phyloP scores from a whole-genome alignment of 2,797 vertebrate species.

The Holocentrus rufus region DNA sequence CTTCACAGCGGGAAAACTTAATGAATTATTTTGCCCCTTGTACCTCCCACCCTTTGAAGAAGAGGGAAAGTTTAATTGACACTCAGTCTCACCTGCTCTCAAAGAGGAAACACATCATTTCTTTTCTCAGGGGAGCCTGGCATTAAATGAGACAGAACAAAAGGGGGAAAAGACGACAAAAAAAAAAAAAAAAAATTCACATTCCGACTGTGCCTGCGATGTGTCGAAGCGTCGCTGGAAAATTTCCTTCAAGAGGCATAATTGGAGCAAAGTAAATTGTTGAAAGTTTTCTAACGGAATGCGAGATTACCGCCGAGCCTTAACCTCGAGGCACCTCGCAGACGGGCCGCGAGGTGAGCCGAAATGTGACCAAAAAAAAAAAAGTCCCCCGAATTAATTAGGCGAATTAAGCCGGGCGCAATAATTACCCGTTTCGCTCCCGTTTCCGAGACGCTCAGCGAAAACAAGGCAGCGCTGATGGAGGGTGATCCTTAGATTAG shows the following conservation, averaged over 20 bases:
- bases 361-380: conserved; percentile 46
- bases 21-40: conserved; percentile 50
- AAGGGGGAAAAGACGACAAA: no score
- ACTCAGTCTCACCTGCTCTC: conserved; percentile 49
- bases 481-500: conserved; percentile 44
- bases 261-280: conserved; percentile 36
- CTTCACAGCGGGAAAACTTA: conserved; percentile 16
- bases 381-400: conserved; percentile 37
- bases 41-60: conserved; percentile 52
- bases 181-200: conserved; percentile 13
- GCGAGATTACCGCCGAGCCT: conserved; percentile 32
- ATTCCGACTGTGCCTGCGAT: conserved; percentile 30
- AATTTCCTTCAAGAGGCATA: conserved; percentile 32
- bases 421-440: conserved; percentile 21
- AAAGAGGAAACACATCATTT: conserved; percentile 38
- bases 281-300: conserved; percentile 47
- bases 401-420: conserved; percentile 13
- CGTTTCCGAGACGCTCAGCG: not conserved
- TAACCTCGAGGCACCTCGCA: conserved; percentile 25
- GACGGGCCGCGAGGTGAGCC: conserved; percentile 15
- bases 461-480: conserved; percentile 36
- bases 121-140: conserved; percentile 33
- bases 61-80: conserved; percentile 38
- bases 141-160: conserved; percentile 54
- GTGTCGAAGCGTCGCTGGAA: conserved; percentile 28